Evolutionary conservation across 2,888 invertebrate genomes (phyloP).

Genomic region (Lypha dubia): DNA sequence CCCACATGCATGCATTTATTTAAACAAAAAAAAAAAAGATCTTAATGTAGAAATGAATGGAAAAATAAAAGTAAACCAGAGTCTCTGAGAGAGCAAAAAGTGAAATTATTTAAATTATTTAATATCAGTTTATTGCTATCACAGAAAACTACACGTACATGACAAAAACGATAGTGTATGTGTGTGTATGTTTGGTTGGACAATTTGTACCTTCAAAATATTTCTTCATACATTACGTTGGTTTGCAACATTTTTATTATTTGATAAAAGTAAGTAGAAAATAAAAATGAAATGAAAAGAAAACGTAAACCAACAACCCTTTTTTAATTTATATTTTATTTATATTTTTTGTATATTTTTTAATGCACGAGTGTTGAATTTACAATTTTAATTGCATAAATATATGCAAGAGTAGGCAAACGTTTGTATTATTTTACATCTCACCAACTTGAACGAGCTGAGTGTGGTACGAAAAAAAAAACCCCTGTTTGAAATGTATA

Average conservation of each 20-base stretch:
- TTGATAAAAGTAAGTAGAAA: constrained; percentile 32
- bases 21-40: constrained; percentile 27
- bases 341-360: constrained; percentile 48
- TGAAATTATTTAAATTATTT: constrained; percentile 53
- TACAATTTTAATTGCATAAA: constrained; percentile 82
- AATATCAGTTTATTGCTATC: constrained; percentile 49
- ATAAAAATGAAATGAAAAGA: too few species aligned
- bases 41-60: background rate
- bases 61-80: background rate
- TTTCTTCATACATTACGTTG: constrained; percentile 33
- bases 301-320: background rate
- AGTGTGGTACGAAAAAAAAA: constrained; percentile 12
- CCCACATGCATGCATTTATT: background rate
- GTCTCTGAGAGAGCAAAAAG: constrained; percentile 10
- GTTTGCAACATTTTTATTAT: constrained; percentile 41
- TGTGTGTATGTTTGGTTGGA: background rate
- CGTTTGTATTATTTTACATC: constrained; percentile 60
- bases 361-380: constrained; percentile 75
- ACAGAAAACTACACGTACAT: constrained; percentile 11
- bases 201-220: constrained; percentile 30
- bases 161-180: background rate
- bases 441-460: constrained; percentile 18
- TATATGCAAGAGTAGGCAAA: constrained; percentile 77
- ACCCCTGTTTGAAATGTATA: background rate
- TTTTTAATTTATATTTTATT: constrained; percentile 45